Conservation (phyloP, 2,797 vertebrate species). For the Thamnophis elegans region DNA sequence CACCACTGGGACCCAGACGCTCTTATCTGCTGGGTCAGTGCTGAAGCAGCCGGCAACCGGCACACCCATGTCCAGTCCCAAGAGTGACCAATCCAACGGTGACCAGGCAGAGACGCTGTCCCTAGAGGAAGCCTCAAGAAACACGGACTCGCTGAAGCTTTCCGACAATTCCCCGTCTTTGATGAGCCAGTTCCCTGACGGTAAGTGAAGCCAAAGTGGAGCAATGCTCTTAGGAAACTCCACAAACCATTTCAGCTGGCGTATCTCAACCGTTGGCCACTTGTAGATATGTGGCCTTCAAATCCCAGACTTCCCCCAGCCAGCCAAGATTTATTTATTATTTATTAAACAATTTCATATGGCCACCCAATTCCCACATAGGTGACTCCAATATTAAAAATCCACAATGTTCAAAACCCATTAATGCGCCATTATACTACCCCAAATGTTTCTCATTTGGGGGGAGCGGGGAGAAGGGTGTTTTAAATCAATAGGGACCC, state of each 20-base stretch:
- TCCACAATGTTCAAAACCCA: too few relatives aligned
- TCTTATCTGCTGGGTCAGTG: constrained; percentile 57
- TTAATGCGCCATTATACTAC: too few relatives aligned
- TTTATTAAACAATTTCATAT: too few relatives aligned
- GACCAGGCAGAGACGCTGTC: background rate
- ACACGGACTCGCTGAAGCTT: background rate
- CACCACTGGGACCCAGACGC: constrained; percentile 56
- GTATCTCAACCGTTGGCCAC: background rate
- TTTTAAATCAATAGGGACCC: background rate
- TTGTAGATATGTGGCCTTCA: background rate
- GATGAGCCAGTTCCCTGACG: constrained; percentile 54
- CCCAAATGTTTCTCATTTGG: background rate
- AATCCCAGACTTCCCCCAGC: background rate
- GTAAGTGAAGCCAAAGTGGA: constrained; percentile 54
- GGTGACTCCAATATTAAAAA: too few relatives aligned
- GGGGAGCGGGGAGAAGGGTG: too few relatives aligned
- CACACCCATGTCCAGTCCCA: background rate
- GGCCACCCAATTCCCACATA: too few relatives aligned
- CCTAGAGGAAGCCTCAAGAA: background rate
- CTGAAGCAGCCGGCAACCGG: constrained; percentile 53
- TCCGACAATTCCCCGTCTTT: constrained; percentile 35
- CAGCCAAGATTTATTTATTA: background rate
- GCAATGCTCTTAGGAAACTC: background rate
- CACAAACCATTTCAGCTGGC: background rate
- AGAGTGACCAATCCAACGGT: background rate